Evolutionary conservation across 2,888 invertebrate genomes (phyloP), one percentile per base, ranked within the genome.

Genomic region (Anarsia innoxiella): DNA sequence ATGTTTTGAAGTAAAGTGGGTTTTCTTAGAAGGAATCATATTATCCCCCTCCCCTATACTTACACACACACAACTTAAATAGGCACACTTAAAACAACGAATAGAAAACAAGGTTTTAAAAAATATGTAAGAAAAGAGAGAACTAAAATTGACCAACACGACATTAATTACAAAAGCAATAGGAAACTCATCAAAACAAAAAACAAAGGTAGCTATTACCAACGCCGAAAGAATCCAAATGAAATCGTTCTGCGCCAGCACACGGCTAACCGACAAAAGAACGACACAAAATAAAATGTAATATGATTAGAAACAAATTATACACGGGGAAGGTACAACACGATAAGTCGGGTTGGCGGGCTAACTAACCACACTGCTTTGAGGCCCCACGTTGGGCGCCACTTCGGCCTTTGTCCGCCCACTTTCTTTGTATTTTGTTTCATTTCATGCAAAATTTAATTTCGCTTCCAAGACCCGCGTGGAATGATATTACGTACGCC

Each of bases 371-470:
- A 35, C 33, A 14, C 16, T 30, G 26, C 26, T 26, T 25, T 33
- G 26, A n/a, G 4, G 62, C 57, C 58, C 42, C 47, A 35, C 32
- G 30, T 23, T 38, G 46, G 44, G 42, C 45, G 45, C 47, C 47
- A 47, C 36, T 35, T 34, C 10, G 25, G 27, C 33, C 37, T 39
- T 83, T 83, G 83, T 82, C 62, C 69, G 62, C 59, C 69, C 73
- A 72, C 69, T 78, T 84, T 83, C 84, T 84, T 84, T 83, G 82
- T 83, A 75, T 78, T 76, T 77, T 73, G 80, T 79, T 77, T 75
- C 76, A 79, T 82, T 83, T 80, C 84, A 80, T 82, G 84, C 82
- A 76, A 82, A 83, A 84, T 84, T 84, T 80, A 83, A 84, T 84
- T 83, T 83, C 80, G 83, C 77, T 79, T 79, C 78, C 79, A 83